Conservation (phyloP, 2,888 invertebrate genomes). For the Oscheius sp. region DNA sequence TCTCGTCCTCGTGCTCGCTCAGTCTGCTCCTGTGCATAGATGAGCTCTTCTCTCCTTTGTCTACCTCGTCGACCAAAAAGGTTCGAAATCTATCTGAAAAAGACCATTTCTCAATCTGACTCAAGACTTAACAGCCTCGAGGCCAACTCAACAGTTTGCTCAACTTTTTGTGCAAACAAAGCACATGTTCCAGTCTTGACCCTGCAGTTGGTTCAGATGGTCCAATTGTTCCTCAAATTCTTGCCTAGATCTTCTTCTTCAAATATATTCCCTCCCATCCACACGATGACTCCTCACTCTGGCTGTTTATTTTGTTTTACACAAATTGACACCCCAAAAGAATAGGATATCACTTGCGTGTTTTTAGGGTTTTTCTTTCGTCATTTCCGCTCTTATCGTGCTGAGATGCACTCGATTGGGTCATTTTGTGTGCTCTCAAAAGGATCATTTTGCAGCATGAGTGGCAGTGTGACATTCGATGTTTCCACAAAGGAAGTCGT, state of each 20-base stretch:
- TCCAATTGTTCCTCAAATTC: not conserved
- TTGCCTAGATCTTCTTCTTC: not conserved
- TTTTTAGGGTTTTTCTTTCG: not conserved
- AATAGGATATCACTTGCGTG: not conserved
- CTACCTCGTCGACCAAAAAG: not conserved
- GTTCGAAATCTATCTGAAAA: not conserved
- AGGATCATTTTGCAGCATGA: not conserved
- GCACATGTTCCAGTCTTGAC: not conserved
- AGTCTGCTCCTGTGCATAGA: not conserved
- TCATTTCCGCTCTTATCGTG: not conserved
- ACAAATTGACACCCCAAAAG: not conserved
- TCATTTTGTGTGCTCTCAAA: conserved; percentile 3
- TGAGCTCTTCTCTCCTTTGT: not conserved
- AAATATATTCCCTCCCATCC: not conserved
- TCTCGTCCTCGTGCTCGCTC: too few species aligned
- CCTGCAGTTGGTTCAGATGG: not conserved
- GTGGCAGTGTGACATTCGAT: conserved; percentile 6
- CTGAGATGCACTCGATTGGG: not conserved
- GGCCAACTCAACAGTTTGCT: conserved; percentile 16
- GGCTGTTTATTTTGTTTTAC: not conserved
- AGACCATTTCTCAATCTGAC: not conserved
- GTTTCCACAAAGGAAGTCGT: conserved; percentile 14
- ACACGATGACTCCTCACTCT: not conserved
- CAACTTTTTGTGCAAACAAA: conserved; percentile 13
- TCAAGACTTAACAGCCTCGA: conserved; percentile 7